Evolutionary conservation across 2,113 vertebrate species (phyloP).

Genomic region (Isurus oxyrinchus): DNA sequence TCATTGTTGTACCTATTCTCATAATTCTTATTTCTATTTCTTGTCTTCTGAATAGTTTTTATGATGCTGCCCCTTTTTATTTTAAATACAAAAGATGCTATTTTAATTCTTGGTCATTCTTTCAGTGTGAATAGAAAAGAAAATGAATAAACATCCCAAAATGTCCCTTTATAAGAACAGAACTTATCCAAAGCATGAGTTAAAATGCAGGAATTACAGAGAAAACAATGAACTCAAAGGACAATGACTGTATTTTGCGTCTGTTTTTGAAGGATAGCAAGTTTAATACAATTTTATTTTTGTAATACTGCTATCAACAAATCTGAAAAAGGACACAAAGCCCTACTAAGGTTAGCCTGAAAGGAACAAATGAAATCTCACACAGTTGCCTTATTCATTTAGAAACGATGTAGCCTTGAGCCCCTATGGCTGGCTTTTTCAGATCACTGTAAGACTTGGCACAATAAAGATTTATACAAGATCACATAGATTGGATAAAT

Average conservation of each 20-base stretch:
- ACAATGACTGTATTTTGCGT: neutral
- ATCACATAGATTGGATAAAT: neutral
- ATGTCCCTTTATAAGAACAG: neutral
- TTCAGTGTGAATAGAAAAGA: neutral
- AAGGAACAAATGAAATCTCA: neutral
- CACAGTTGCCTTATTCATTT: neutral
- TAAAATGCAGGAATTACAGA: neutral
- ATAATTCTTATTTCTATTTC: neutral
- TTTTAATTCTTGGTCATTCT: neutral
- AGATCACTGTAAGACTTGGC: neutral
- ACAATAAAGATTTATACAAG: neutral
- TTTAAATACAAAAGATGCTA: neutral
- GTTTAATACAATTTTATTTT: neutral
- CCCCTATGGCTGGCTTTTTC: neutral
- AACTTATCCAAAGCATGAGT: neutral
- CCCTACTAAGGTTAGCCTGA: too few species aligned
- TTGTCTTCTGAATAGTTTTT: neutral
- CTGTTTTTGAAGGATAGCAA: neutral
- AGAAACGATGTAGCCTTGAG: neutral
- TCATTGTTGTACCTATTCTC: neutral
- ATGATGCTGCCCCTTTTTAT: neutral
- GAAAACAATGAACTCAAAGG: neutral
- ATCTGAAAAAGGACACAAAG: neutral
- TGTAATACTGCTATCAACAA: neutral
- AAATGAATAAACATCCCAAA: neutral